Conservation (phyloP, 1,140 invertebrate genomes). For the Atta texana region DNA sequence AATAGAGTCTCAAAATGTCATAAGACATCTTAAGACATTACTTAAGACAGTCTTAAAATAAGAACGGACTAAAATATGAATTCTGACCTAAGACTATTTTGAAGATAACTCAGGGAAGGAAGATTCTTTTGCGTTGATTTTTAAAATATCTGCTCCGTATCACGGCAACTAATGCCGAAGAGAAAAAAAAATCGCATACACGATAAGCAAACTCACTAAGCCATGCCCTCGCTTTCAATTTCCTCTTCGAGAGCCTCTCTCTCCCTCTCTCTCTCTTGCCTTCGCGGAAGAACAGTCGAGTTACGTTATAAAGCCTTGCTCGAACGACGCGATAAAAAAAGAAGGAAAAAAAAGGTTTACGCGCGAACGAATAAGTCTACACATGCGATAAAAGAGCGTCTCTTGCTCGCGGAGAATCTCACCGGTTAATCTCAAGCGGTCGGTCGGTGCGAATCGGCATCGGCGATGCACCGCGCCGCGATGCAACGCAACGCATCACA, state of each 20-base stretch:
- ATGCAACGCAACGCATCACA: neutral
- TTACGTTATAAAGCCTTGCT: conserved; percentile 28
- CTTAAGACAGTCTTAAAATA: too few relatives aligned
- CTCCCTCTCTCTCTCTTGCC: neutral
- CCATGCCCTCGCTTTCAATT: conserved; percentile 26
- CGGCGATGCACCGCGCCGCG: neutral
- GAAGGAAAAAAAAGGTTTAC: conserved; percentile 21
- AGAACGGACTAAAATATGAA: too few relatives aligned
- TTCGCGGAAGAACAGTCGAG: neutral
- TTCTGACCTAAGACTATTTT: neutral
- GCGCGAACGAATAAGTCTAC: conserved; percentile 10
- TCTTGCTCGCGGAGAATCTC: conserved; percentile 7
- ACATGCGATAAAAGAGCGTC: neutral
- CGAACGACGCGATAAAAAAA: conserved; percentile 17
- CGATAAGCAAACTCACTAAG: neutral
- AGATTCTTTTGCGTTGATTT: neutral
- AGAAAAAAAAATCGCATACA: neutral
- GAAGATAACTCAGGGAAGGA: neutral
- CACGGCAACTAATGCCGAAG: neutral
- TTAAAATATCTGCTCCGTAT: neutral
- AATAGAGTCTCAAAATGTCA: too few relatives aligned
- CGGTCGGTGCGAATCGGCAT: neutral
- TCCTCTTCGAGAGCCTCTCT: neutral
- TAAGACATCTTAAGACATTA: too few relatives aligned
- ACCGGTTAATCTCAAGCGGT: neutral